A percentile compares a stretch with the other conserved stretches of the same genome.
Conservation (phyloP, 2,797 vertebrate species). For the Gallirallus australis region DNA sequence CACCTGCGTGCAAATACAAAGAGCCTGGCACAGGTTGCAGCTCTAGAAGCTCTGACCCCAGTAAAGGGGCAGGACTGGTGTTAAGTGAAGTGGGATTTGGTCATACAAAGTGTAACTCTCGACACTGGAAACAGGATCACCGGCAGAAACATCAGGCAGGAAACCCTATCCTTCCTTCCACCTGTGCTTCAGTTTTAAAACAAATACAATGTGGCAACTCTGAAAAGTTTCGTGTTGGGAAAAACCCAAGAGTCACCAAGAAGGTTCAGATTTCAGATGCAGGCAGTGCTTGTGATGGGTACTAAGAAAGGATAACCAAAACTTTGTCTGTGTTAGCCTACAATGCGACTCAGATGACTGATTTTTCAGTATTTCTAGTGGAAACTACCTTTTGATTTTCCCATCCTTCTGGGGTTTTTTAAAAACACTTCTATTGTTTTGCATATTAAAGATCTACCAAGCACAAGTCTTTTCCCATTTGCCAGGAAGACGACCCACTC, state of each 20-base stretch:
- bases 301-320: background rate
- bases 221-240: background rate
- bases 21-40: background rate
- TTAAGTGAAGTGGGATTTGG: background rate
- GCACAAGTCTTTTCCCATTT: background rate
- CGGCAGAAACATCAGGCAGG: background rate
- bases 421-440: background rate
- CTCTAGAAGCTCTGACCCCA: background rate
- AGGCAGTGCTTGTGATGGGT: accelerated
- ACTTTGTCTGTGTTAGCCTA: background rate
- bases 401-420: background rate
- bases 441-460: background rate
- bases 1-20: accelerated
- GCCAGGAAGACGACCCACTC: background rate
- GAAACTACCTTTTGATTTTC: background rate
- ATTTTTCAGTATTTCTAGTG: background rate
- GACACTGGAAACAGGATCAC: accelerated
- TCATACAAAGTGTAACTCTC: accelerated
- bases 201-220: background rate
- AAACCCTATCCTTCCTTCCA: background rate
- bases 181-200: background rate
- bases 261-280: background rate
- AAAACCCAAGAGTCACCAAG: too few relatives aligned
- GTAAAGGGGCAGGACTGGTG: background rate
- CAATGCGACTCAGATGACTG: background rate